Evolutionary conservation across 2,888 invertebrate species (phyloP), one percentile per base, ranked within the genome.

Genomic region (Caenorhabditis sp.): DNA sequence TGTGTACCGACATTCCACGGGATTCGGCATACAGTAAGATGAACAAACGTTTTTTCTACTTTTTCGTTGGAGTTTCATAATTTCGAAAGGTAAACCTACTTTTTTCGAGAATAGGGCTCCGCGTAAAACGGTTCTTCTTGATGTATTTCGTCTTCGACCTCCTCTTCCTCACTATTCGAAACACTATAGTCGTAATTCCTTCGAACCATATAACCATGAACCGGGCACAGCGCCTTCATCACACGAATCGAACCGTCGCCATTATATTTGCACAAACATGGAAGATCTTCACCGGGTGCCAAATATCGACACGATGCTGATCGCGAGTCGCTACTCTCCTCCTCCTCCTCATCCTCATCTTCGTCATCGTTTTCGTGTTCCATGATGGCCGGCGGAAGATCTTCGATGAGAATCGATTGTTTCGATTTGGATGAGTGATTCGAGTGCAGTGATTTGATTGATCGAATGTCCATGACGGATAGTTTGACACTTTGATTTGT

Each of bases 151-250:
- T 79, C 78, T 10, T 82, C 82, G 6, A 58, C 65, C 14, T 76
- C 78, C 27, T 78, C 77, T 43, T 76, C 79, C 62, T 81, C 81
- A 58, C 77, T 78, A 54, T 81, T 82, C 1, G 82, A 81, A 1
- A 79, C 54, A 62, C 78, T 79, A 66, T 82, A 81, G 60, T 82
- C 81, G 58, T 81, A 81, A 62, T 80, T 76, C 27, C 82, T 53
- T 26, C 82, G 76, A n/a, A 81, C 82, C 82, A 82, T 81, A 62
- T 81, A 86, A 19, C 86, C 86, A 61, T 86, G 86, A n/a, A 87
- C 85, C 1, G 86, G 86, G 69, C 86, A 86, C 10, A 86, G 62
- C 6, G 84, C 84, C 63, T 82, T 82, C 82, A 82, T 82, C 1
- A 79, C 67, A 54, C 74, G 64, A 26, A 82, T 82, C 1, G 77